A percentile compares a stretch with the other conserved stretches of the same genome.
phyloP scores from a whole-genome alignment of 2,888 invertebrate species.

The Gortyna flavago region DNA sequence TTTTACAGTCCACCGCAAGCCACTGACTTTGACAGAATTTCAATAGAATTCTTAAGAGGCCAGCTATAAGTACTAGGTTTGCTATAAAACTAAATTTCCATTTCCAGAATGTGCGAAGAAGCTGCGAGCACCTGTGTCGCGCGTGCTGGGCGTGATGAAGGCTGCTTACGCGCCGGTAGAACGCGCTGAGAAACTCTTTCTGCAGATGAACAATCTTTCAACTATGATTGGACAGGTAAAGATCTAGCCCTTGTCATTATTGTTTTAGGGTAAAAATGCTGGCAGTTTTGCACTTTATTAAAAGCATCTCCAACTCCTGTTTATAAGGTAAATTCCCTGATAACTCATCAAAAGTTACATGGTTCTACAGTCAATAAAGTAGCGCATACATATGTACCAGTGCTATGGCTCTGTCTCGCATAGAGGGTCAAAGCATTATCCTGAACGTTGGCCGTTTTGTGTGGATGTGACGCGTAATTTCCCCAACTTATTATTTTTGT shows the following conservation, averaged over 20 bases:
- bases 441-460: no score
- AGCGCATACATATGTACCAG: no score
- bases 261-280: neutral
- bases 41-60: neutral
- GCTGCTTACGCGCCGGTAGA: slow-evolving; percentile 91
- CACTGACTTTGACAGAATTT: neutral
- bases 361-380: no score
- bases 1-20: neutral
- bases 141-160: slow-evolving; percentile 75
- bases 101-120: slow-evolving; percentile 83
- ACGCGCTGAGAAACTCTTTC: slow-evolving; percentile 91
- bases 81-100: neutral
- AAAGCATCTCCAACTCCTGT: no score
- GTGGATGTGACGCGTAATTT: no score
- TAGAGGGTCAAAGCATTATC: no score
- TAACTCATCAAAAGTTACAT: no score
- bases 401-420: neutral
- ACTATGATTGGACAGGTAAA: slow-evolving; percentile 92
- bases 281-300: neutral
- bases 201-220: slow-evolving; percentile 93
- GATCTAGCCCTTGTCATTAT: neutral
- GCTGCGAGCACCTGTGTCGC: slow-evolving; percentile 78
- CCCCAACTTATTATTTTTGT: no score
- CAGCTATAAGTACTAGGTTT: neutral
- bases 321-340: no score